Conservation (phyloP, 2,113 vertebrate genomes). For the Brachypteracias leptosomus region DNA sequence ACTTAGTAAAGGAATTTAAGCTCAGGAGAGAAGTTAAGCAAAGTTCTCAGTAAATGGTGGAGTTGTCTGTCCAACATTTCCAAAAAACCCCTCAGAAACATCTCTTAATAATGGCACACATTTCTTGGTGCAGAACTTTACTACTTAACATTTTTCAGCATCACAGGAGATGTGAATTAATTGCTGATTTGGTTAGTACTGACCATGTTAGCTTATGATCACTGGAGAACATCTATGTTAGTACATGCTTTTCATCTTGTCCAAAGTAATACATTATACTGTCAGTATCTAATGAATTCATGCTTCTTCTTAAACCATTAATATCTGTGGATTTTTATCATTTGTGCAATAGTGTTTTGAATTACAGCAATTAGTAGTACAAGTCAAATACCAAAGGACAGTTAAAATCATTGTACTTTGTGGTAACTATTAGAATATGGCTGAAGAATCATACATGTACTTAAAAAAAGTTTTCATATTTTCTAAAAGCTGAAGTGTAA, state of each 20-base stretch:
- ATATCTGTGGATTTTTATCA: neutral
- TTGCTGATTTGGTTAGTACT: neutral
- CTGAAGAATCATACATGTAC: neutral
- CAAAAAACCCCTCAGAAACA: neutral
- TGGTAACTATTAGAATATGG: neutral
- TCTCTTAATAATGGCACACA: neutral
- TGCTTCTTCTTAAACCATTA: neutral
- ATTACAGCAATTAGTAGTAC: neutral
- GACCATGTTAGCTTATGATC: neutral
- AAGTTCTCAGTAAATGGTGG: no score
- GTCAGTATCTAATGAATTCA: neutral
- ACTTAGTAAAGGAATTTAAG: neutral
- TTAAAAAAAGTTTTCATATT: neutral
- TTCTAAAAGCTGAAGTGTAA: neutral
- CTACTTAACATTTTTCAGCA: neutral
- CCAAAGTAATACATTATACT: neutral
- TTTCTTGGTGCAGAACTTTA: neutral
- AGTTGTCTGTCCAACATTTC: neutral
- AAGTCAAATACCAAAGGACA: neutral
- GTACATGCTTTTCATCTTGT: neutral
- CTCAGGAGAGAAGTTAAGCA: neutral
- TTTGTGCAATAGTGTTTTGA: neutral
- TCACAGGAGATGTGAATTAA: neutral
- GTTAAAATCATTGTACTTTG: neutral
- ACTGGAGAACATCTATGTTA: neutral